These are phyloP conservation scores for Rosalia funebris DNA, from an alignment of 2,888 invertebrate genomes.

Conservation along the genomic window DNA sequence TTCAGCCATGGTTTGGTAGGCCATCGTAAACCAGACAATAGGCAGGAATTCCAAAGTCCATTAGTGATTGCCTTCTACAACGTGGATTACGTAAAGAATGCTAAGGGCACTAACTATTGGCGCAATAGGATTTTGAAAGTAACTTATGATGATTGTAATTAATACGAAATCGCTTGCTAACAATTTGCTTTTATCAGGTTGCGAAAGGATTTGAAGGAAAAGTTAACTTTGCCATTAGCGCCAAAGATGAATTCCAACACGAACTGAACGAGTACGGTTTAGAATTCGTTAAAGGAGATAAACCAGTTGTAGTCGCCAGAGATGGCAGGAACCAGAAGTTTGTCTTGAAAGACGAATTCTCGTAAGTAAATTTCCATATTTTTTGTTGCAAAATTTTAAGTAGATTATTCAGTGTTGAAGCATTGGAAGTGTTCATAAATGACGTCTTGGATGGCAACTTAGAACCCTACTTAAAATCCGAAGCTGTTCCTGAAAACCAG, in stretches of 20 bases:
- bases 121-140: conserved; percentile 94
- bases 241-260: conserved; percentile 92
- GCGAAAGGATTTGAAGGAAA: conserved; percentile 64
- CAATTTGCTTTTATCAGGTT: conserved; percentile 66
- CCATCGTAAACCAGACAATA: conserved; percentile 86
- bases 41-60: conserved; percentile 88
- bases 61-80: conserved; percentile 90
- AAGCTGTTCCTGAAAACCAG: conserved; percentile 87
- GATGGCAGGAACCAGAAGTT: conserved; percentile 89
- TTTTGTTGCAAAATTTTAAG: not conserved
- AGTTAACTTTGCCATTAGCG: conserved; percentile 91
- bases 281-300: conserved; percentile 86
- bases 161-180: too few relatives aligned
- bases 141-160: too few relatives aligned
- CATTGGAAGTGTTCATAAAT: conserved; percentile 84
- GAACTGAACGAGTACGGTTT: conserved; percentile 95
- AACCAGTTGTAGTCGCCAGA: conserved; percentile 87
- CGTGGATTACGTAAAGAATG: conserved; percentile 96
- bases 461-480: conserved; percentile 95
- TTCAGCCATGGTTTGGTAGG: conserved; percentile 86
- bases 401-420: conserved; percentile 87
- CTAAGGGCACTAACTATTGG: conserved; percentile 99
- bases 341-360: conserved; percentile 89
- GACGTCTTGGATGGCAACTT: conserved; percentile 84
- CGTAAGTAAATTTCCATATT: conserved; percentile 66